Base-by-base conservation (phyloP, 2,888 invertebrate species). In the Chalcosyrphus nemorum region DNA sequence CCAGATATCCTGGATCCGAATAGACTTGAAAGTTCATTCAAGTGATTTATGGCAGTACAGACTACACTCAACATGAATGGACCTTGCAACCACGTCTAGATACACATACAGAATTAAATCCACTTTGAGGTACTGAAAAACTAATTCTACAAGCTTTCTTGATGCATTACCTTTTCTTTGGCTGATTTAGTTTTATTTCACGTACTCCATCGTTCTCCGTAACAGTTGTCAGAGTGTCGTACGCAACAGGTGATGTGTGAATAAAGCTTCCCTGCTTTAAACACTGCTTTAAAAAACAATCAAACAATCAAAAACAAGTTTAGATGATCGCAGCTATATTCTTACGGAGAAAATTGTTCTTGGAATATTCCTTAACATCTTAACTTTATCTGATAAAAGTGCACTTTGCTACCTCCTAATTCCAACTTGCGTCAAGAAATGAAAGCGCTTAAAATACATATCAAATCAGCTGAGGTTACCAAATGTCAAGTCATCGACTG, bases 161-260 rank as follows among this genome's bases (percentile, higher is more conserved):
- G n/a, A n/a, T n/a, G n/a, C n/a, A n/a, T n/a, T 43, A 61, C 94
- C 94, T 93, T 38, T 94, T 94, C 91, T 94, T 94, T 45, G 93
- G 92, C 90, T 95, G 93, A 87, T 92, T 93, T 50, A 94, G 89
- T 47, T 89, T 92, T 45, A 94, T 93, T 91, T 94, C 93, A 41
- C 93, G 90, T 0, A 92, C 92, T 1, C 94, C 94, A 88, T 93
- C 89, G 1, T 81, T 87, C 88, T 93, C 92, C 75, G 88, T 91
- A 75, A 89, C 90, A 9, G 89, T 88, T 54, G 92, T 86, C 87
- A 90, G 90, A 52, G 85, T 68, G 1, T 71, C 71, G 1, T 19
- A 35, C 27, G 35, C 61, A 78, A 57, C 68, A 74, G 78, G 72
- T 74, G 82, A 19, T 7, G 57, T 66, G 15, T 61, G 59, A 2